Conservation (phyloP, 64 coral and sea anemone genomes). For the Montipora foliosa region DNA sequence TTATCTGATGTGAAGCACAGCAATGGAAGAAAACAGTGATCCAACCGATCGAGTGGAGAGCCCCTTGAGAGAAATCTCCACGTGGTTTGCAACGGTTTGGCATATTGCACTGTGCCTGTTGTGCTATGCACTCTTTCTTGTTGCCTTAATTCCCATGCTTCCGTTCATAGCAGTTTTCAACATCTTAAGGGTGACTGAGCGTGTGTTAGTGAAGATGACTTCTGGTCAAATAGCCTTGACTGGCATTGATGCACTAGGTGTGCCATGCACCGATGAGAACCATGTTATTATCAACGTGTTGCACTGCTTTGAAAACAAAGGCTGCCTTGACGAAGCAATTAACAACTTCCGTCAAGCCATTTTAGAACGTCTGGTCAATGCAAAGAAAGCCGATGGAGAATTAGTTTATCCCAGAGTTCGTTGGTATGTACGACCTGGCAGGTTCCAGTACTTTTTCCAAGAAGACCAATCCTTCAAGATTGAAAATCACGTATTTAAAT, state of each 20-base stretch:
- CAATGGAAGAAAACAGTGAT: no score
- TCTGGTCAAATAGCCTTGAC: constrained; percentile 36
- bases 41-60: not conserved
- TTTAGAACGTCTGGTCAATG: constrained; percentile 58
- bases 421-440: constrained; percentile 64
- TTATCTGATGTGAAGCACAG: no score
- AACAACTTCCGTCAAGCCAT: constrained; percentile 54
- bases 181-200: constrained; percentile 74
- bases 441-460: constrained; percentile 22
- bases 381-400: constrained; percentile 65
- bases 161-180: constrained; percentile 60
- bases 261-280: constrained; percentile 73
- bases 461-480: no score
- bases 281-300: constrained; percentile 69
- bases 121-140: not conserved
- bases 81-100: not conserved
- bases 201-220: constrained; percentile 1
- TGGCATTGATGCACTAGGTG: constrained; percentile 87
- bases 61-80: not conserved
- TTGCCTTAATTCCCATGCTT: not conserved
- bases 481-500: constrained; percentile 41
- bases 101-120: constrained; percentile 56
- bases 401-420: constrained; percentile 64
- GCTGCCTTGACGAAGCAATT: constrained; percentile 39
- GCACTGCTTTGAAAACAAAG: not conserved